phyloP scores from a whole-genome alignment of 1,140 invertebrate genomes.

The Drosophila prosaltans region DNA sequence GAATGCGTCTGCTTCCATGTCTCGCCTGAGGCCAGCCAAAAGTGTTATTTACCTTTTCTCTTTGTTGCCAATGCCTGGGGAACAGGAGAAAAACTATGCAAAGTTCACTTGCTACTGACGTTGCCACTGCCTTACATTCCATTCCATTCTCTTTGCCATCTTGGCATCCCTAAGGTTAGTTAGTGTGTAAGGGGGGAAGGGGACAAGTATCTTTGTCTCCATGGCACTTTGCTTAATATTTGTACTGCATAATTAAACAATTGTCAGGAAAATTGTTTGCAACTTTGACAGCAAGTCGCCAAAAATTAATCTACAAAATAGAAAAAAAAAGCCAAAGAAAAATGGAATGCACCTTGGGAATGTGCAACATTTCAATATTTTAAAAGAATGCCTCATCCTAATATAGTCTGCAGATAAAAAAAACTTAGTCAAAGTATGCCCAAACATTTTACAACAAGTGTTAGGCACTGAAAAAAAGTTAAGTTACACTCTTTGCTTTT shows the following conservation, averaged over 20 bases:
- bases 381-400: background rate
- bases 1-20: constrained; percentile 51
- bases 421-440: no score
- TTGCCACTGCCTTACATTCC: constrained; percentile 4
- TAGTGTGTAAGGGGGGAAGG: background rate
- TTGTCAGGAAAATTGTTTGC: constrained; percentile 64
- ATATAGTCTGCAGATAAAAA: no score
- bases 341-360: constrained; percentile 10
- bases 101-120: constrained; percentile 54
- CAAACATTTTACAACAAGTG: no score
- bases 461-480: no score
- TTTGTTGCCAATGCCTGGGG: constrained; percentile 63
- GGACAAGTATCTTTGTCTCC: constrained; percentile 11
- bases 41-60: constrained; percentile 77
- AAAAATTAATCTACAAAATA: constrained; percentile 45
- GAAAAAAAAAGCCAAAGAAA: constrained; percentile 34
- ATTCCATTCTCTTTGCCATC: background rate
- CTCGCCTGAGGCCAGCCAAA: constrained; percentile 52
- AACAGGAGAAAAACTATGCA: constrained; percentile 37
- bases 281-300: constrained; percentile 16
- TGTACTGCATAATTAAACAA: constrained; percentile 77
- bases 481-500: no score
- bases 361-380: background rate
- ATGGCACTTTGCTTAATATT: constrained; percentile 57
- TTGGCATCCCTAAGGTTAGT: background rate